Percentiles rank a stretch among this genome's conserved stretches.
Conservation (phyloP, 2,888 invertebrate species). For the Spodoptera littoralis region DNA sequence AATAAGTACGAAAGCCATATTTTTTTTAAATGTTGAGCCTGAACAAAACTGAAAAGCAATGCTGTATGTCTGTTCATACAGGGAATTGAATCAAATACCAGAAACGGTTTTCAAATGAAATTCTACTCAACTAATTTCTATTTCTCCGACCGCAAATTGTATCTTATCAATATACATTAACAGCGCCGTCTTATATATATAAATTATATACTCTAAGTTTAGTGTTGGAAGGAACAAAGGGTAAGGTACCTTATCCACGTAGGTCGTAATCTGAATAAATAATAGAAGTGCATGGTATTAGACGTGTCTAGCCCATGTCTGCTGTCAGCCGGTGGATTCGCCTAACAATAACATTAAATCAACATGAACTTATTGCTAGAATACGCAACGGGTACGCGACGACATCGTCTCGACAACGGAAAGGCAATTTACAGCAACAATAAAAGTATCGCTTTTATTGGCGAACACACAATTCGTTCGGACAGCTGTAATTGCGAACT, state of each 20-base stretch:
- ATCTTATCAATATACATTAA: background rate
- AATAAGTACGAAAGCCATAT: no score
- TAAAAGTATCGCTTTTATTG: slow-evolving; percentile 87
- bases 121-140: background rate
- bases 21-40: no score
- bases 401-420: slow-evolving; percentile 74
- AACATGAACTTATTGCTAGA: slow-evolving; percentile 74
- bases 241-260: background rate
- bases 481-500: slow-evolving; percentile 86
- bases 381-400: slow-evolving; percentile 73
- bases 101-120: background rate
- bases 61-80: no score
- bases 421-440: slow-evolving; percentile 82
- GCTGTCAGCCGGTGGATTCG: slow-evolving; percentile 60
- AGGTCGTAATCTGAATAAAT: slow-evolving; percentile 32
- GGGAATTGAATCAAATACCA: background rate
- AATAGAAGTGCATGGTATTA: slow-evolving; percentile 46
- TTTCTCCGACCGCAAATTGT: background rate
- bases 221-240: slow-evolving; percentile 18
- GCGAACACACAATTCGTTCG: slow-evolving; percentile 84
- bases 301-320: slow-evolving; percentile 19
- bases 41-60: no score
- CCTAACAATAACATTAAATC: slow-evolving; percentile 78
- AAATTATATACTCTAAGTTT: slow-evolving; percentile 7
- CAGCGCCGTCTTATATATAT: background rate